phyloP scores from a whole-genome alignment of 2,888 invertebrate genomes.

The Ectobius pallidus region DNA sequence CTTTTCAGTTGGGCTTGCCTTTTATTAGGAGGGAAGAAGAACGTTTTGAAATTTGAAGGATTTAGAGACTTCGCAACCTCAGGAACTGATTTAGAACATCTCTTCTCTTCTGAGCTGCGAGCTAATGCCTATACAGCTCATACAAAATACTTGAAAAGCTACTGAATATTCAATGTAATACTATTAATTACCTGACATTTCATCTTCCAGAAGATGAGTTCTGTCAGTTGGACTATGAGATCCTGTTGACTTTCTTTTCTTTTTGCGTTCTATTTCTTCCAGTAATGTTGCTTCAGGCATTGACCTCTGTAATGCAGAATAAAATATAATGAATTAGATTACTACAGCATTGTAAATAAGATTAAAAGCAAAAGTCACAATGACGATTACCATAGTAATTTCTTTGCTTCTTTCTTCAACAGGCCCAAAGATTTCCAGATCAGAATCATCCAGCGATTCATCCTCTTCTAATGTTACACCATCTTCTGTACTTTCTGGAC shows the following conservation, averaged over 20 bases:
- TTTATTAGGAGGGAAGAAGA: too few species aligned
- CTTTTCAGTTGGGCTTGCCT: too few species aligned
- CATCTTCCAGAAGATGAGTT: neutral
- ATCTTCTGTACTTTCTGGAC: slow-evolving; percentile 43
- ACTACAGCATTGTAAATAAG: neutral
- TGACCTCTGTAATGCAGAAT: slow-evolving; percentile 29
- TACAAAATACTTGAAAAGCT: too few species aligned
- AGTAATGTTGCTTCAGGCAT: slow-evolving; percentile 54
- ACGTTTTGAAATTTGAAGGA: too few species aligned
- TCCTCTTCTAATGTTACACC: slow-evolving; percentile 39
- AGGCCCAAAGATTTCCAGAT: slow-evolving; percentile 38
- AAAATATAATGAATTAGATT: neutral
- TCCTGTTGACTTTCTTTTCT: slow-evolving; percentile 56
- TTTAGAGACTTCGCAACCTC: too few species aligned
- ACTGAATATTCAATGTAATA: too few species aligned
- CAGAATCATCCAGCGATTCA: slow-evolving; percentile 38
- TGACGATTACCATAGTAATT: slow-evolving; percentile 45
- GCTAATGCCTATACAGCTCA: too few species aligned
- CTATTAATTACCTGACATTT: slow-evolving; percentile 24
- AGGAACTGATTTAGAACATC: too few species aligned
- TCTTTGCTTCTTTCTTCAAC: slow-evolving; percentile 33
- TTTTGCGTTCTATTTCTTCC: slow-evolving; percentile 59
- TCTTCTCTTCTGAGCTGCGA: too few species aligned
- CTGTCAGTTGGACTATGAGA: neutral
- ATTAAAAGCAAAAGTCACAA: too few species aligned